Base-by-base conservation (phyloP, 2,888 invertebrate genomes). In the Imbricaverruca yamaguchii region DNA sequence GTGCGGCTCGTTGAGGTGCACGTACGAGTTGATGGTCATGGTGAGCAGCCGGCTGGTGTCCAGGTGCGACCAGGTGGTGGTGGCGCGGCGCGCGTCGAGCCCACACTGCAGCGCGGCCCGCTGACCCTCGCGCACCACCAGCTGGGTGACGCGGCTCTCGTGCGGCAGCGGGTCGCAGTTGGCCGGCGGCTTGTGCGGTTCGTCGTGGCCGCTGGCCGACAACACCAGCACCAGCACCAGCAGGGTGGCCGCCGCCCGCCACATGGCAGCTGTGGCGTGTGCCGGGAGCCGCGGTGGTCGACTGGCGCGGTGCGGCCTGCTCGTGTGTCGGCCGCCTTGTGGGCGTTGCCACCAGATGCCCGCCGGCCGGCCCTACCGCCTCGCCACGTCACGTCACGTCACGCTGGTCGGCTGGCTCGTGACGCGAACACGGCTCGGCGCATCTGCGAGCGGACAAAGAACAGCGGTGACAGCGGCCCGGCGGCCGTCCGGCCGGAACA, bases 21-120 rank as follows among this genome's bases (percentile, higher is more conserved):
- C 74, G n/a, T 53, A 74, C 55, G 74, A 74, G 55, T 74, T 74
- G 74, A 74, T 55, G 74, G 74, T 55, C 74, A 74, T 74, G 13
- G 74, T 18, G 21, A 74, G 53, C 8, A 15, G 74, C 8, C 74
- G 74, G 10, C 9, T 53, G 23, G 55, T 13, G 74, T 74, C 74
- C 15, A 74, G 10, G 53, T 53, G 53, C 53, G 55, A 0, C 74
- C 74, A 74, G 21, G 74, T 21, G 18, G 55, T 53, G 21, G 53
- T 55, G 18, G 53, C 53, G 18, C 74, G 21, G 21, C 74, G 74
- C 21, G 74, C 18, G 21, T 74, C 55, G 53, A 74, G 21, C 3
- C 11, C 18, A 10, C 74, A 74, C 18, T 21, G 53, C 21, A 74
- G 18, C 21, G 21, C 21, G 10, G 74, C 74, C 9, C 1, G 18